Evolutionary conservation across 2,888 invertebrate genomes (phyloP).

Genomic region (Hedychridium roseum): DNA sequence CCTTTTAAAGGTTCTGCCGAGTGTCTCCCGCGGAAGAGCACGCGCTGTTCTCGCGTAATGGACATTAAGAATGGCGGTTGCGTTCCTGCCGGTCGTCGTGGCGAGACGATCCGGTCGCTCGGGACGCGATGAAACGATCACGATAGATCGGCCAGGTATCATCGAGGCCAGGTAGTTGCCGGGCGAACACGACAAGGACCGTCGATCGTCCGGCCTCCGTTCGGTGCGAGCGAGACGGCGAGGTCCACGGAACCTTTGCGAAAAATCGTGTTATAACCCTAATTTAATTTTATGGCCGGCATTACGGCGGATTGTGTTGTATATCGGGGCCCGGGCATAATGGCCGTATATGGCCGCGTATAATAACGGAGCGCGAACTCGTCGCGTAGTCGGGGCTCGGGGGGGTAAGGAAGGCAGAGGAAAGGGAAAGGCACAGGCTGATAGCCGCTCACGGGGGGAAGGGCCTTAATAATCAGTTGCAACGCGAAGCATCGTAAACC

Average conservation of each 20-base stretch:
- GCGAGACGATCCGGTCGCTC: constrained; percentile 14
- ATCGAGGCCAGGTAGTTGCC: constrained; percentile 34
- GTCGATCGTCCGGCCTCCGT: constrained; percentile 28
- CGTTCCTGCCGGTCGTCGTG: not conserved
- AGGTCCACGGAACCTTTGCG: constrained; percentile 57
- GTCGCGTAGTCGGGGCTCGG: constrained; percentile 14
- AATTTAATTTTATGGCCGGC: constrained; percentile 64
- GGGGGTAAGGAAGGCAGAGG: constrained; percentile 25
- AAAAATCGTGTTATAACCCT: constrained; percentile 65
- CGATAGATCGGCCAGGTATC: constrained; percentile 28
- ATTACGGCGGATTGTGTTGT: constrained; percentile 62
- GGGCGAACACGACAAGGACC: constrained; percentile 4
- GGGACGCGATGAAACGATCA: constrained; percentile 32
- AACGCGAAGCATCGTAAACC: constrained; percentile 62
- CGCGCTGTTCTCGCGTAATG: no score
- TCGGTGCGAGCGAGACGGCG: constrained; percentile 12
- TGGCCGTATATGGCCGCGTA: constrained; percentile 46
- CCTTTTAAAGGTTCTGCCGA: no score
- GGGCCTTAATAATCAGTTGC: constrained; percentile 63
- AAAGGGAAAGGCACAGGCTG: constrained; percentile 4
- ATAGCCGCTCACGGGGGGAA: constrained; percentile 18
- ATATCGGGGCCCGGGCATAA: constrained; percentile 45
- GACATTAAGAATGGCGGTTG: not conserved
- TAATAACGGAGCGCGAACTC: constrained; percentile 43
- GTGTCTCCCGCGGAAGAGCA: no score